Conservation (phyloP, 2,797 vertebrate species). For the Arnoldichthys spilopterus region DNA sequence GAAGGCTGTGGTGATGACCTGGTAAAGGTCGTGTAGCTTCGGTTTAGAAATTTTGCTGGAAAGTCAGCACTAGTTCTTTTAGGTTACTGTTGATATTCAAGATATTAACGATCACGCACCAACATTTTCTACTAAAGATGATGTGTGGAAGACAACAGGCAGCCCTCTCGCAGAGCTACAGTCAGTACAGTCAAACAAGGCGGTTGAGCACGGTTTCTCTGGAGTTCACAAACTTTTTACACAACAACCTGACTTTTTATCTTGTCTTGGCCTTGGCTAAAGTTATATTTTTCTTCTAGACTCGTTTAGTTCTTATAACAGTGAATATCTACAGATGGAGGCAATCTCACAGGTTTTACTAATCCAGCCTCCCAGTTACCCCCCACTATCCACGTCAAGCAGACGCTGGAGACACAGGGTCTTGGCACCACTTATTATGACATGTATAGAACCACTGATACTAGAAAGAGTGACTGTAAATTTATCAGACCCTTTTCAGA, state of each 20-base stretch:
- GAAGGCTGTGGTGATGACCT: no score
- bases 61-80: constrained; percentile 71
- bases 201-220: constrained; percentile 63
- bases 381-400: constrained; percentile 59
- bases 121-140: constrained; percentile 66
- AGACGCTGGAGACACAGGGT: constrained; percentile 46
- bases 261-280: constrained; percentile 24
- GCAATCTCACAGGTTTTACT: constrained; percentile 5
- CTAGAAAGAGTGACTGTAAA: constrained; percentile 48
- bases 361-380: constrained; percentile 51
- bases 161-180: constrained; percentile 68
- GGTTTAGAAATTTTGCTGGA: constrained; percentile 73
- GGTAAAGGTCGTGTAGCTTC: constrained; percentile 72
- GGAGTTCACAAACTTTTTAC: constrained; percentile 44
- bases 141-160: constrained; percentile 74
- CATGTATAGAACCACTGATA: constrained; percentile 13
- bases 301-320: constrained; percentile 36
- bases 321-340: constrained; percentile 53
- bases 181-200: constrained; percentile 67
- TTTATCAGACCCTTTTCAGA: constrained; percentile 49
- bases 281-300: constrained; percentile 55
- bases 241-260: constrained; percentile 48
- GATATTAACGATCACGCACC: constrained; percentile 77
- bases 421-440: constrained; percentile 53
- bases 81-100: constrained; percentile 70